These are phyloP conservation scores for Notamacropus eugenii DNA, from an alignment of 2,797 vertebrate genomes.

Conservation along the genomic window DNA sequence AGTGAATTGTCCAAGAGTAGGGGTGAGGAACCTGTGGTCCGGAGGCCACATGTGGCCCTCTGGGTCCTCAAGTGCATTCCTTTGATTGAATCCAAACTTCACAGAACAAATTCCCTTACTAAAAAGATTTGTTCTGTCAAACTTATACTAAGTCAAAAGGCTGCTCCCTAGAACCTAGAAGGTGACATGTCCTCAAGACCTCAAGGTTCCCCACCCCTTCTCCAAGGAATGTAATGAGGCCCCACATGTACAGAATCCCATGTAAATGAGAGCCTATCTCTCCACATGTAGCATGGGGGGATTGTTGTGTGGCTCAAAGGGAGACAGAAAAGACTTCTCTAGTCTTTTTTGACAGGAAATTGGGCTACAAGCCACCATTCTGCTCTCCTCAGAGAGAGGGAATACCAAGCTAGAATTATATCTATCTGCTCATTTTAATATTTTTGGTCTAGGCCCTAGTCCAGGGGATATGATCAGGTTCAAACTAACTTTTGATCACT, in stretches of 20 bases:
- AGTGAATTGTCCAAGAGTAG: background rate
- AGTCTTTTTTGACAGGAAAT: background rate
- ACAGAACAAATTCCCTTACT: too few relatives aligned
- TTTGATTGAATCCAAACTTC: too few relatives aligned
- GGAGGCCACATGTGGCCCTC: too few relatives aligned
- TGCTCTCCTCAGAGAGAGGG: background rate
- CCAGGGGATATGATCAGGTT: background rate
- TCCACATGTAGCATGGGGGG: background rate
- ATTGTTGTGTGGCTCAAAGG: background rate
- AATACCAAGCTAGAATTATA: background rate
- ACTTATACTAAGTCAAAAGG: too few relatives aligned
- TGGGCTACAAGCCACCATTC: background rate
- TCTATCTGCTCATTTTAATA: background rate
- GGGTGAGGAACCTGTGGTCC: too few relatives aligned
- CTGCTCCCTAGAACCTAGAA: too few relatives aligned
- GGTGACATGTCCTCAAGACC: too few relatives aligned
- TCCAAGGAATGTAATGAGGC: background rate
- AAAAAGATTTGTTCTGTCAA: too few relatives aligned
- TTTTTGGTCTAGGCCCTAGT: background rate
- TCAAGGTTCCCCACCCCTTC: background rate
- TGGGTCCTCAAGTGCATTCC: too few relatives aligned
- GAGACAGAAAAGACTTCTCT: background rate
- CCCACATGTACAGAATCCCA: background rate
- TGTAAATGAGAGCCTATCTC: background rate
- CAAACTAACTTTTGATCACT: background rate